Percentiles rank a stretch among this genome's conserved stretches.
phyloP scores from a whole-genome alignment of 2,888 invertebrate species.

The Cremastobaeus sp. region DNA sequence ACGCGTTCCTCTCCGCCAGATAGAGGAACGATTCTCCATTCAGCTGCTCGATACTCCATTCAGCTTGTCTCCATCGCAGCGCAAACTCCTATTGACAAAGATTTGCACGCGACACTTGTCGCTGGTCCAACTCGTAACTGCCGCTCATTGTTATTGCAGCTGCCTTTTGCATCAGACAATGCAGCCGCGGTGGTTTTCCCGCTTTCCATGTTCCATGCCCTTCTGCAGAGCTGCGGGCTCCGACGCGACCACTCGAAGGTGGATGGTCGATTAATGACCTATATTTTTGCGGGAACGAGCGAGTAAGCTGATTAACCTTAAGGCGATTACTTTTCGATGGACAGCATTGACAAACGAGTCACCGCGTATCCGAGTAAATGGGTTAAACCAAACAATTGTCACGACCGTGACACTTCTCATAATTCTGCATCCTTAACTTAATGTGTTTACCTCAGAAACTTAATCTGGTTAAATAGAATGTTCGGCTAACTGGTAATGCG shows the following conservation, averaged over 20 bases:
- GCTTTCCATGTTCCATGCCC: neutral
- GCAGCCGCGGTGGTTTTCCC: too few species aligned
- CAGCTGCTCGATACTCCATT: slow-evolving; percentile 30
- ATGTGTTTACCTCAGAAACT: too few species aligned
- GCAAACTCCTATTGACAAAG: slow-evolving; percentile 7
- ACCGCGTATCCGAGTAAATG: slow-evolving; percentile 32
- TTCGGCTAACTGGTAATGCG: too few species aligned
- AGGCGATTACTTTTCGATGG: slow-evolving; percentile 53
- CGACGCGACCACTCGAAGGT: too few species aligned
- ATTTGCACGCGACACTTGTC: neutral
- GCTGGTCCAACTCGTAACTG: too few species aligned
- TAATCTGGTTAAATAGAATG: too few species aligned
- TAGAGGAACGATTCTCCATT: too few species aligned
- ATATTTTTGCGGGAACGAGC: slow-evolving; percentile 23
- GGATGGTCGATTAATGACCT: slow-evolving; percentile 47
- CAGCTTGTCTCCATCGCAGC: slow-evolving; percentile 9
- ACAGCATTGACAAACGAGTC: slow-evolving; percentile 36
- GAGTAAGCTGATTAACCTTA: slow-evolving; percentile 44
- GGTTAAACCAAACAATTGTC: slow-evolving; percentile 41
- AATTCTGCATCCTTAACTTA: neutral
- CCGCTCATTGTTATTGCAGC: slow-evolving; percentile 5
- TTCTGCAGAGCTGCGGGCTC: neutral
- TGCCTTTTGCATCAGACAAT: too few species aligned
- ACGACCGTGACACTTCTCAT: slow-evolving; percentile 40
- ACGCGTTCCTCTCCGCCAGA: slow-evolving; percentile 7